phyloP scores from a whole-genome alignment of 2,113 vertebrate genomes.

The Ciconia stormi region DNA sequence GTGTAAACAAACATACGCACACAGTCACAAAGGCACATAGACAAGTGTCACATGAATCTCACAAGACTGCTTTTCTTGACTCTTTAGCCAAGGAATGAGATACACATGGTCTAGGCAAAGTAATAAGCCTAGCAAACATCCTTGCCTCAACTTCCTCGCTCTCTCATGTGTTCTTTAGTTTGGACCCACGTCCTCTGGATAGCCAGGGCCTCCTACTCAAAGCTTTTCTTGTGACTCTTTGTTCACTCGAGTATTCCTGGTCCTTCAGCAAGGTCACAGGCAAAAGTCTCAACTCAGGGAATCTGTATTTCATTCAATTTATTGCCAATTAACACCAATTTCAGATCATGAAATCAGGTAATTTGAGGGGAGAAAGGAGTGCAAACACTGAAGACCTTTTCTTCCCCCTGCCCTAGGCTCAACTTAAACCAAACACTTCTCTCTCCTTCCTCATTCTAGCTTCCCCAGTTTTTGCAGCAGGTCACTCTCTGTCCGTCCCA shows the following conservation, averaged over 20 bases:
- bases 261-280: not conserved
- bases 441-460: not conserved
- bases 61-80: not conserved
- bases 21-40: not conserved
- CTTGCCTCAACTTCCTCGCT: not conserved
- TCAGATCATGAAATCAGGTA: not conserved
- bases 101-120: not conserved
- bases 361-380: not conserved
- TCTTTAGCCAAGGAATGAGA: not conserved
- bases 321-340: not conserved
- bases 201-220: not conserved
- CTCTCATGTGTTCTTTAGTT: not conserved
- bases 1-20: not conserved
- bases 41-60: not conserved
- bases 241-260: not conserved
- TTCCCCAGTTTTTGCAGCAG: not conserved
- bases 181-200: not conserved
- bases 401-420: not conserved
- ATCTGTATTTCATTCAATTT: not conserved
- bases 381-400: not conserved
- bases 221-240: not conserved
- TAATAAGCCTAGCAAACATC: not conserved
- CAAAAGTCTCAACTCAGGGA: not conserved
- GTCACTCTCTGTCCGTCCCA: not conserved
- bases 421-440: not conserved